Percentiles rank a stretch among this genome's conserved stretches.
These are phyloP conservation scores for Falco naumanni DNA, from an alignment of 2,797 vertebrate genomes.

Conservation along the genomic window DNA sequence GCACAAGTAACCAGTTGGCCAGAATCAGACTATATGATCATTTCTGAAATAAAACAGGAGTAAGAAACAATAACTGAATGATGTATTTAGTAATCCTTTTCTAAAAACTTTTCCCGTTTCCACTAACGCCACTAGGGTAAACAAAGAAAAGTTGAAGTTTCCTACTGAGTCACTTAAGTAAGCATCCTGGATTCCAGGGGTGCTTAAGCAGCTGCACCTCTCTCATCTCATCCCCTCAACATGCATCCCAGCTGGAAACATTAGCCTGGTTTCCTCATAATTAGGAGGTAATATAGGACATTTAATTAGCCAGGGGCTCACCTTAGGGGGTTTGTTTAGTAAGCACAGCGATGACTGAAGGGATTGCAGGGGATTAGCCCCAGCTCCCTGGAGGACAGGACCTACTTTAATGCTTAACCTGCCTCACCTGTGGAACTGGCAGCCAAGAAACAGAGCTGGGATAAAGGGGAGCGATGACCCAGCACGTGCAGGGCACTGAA, in stretches of 20 bases:
- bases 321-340: not conserved
- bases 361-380: not conserved
- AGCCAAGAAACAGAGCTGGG: not conserved
- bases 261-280: not conserved
- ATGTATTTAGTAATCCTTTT: not conserved
- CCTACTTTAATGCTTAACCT: not conserved
- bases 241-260: not conserved
- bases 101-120: not conserved
- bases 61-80: not conserved
- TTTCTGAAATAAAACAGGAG: not conserved
- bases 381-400: not conserved
- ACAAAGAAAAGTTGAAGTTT: not conserved
- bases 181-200: not conserved
- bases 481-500: not conserved
- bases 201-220: not conserved
- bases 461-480: not conserved
- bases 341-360: not conserved
- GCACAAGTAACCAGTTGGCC: not conserved
- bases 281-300: not conserved
- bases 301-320: not conserved
- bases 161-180: not conserved
- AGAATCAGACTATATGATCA: not conserved
- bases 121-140: not conserved
- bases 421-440: not conserved
- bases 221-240: not conserved